Evolutionary conservation across 2,113 vertebrate genomes (phyloP).

Genomic region (Rhegmatorhina hoffmannsi): DNA sequence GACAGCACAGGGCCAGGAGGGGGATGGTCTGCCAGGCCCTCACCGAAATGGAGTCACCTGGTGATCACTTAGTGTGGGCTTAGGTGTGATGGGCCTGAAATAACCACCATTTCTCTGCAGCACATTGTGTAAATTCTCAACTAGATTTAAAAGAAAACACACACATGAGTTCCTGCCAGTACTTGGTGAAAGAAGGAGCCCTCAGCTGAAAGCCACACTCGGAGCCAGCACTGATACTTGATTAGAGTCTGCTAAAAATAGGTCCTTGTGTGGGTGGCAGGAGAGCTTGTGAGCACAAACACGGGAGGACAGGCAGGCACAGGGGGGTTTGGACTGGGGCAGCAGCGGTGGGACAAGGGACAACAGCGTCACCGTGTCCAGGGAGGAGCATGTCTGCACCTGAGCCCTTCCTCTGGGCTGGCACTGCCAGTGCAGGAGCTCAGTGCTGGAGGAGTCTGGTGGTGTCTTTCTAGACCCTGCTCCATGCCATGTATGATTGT

Average conservation of each 20-base stretch:
- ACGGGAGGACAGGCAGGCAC: neutral
- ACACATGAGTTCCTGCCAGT: neutral
- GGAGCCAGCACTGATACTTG: neutral
- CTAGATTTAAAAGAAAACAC: slow-evolving; percentile 14
- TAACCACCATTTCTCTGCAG: neutral
- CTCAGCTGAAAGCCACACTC: neutral
- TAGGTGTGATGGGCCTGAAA: neutral
- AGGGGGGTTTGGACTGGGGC: neutral
- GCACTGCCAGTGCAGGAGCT: neutral
- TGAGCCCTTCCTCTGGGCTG: neutral
- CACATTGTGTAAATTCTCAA: neutral
- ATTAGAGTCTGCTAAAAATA: slow-evolving; percentile 53
- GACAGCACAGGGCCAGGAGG: fast-evolving
- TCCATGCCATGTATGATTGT: neutral
- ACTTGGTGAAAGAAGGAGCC: neutral
- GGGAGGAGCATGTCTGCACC: neutral
- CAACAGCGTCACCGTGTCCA: fast-evolving
- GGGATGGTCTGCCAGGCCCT: neutral
- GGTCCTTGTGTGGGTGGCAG: slow-evolving; percentile 39
- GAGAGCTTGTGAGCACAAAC: slow-evolving; percentile 14
- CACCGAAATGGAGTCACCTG: neutral
- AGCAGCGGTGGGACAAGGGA: neutral
- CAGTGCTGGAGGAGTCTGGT: neutral
- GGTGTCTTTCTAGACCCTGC: neutral
- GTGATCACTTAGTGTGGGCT: neutral